phyloP scores from a whole-genome alignment of 2,797 vertebrate genomes.

The Melanotaenia trifasciata region DNA sequence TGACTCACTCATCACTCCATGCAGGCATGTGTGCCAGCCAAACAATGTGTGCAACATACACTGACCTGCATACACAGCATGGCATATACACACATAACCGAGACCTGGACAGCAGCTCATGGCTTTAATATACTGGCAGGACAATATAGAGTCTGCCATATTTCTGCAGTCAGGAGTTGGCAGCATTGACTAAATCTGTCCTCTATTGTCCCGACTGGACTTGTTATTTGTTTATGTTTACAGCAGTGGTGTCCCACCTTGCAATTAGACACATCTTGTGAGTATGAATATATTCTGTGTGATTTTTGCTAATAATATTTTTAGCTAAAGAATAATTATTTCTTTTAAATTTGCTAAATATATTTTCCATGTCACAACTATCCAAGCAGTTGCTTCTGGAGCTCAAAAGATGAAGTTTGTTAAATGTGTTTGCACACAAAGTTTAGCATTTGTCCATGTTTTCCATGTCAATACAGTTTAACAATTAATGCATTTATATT shows the following conservation, averaged over 20 bases:
- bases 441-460: not conserved
- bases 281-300: slow-evolving; percentile 18
- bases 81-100: slow-evolving; percentile 42
- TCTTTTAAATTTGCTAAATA: not conserved
- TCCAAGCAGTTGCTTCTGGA: not conserved
- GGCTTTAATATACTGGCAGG: slow-evolving; percentile 76
- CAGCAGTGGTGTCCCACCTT: slow-evolving; percentile 26
- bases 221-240: slow-evolving; percentile 57
- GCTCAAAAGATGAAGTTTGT: not conserved
- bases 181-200: slow-evolving; percentile 63
- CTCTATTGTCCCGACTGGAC: slow-evolving; percentile 64
- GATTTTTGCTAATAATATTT: not conserved
- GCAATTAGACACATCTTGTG: slow-evolving; percentile 37
- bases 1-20: slow-evolving; percentile 31
- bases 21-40: slow-evolving; percentile 35
- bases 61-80: slow-evolving; percentile 38
- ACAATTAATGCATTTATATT: not conserved
- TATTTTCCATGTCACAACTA: not conserved
- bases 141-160: slow-evolving; percentile 74
- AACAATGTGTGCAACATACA: slow-evolving; percentile 40
- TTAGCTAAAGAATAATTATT: not conserved
- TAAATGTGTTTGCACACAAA: not conserved
- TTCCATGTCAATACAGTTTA: not conserved
- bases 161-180: slow-evolving; percentile 77
- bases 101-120: slow-evolving; percentile 64